A percentile compares a stretch with the other conserved stretches of the same genome.
These are phyloP conservation scores for Syrrhaptes paradoxus DNA, from an alignment of 2,113 vertebrate species.

Conservation along the genomic window DNA sequence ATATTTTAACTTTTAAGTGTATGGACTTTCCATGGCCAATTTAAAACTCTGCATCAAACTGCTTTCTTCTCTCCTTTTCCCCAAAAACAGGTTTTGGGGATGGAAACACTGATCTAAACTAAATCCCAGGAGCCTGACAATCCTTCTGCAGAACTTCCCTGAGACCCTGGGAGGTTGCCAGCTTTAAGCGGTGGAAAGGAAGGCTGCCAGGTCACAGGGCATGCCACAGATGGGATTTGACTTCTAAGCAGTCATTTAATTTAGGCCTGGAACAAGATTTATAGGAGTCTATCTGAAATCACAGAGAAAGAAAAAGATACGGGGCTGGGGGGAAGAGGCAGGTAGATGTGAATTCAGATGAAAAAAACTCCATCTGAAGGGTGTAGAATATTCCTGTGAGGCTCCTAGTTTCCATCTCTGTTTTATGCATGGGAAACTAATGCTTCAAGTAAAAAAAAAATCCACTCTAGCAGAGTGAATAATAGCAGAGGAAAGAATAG, in stretches of 20 bases:
- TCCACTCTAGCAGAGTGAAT: background rate
- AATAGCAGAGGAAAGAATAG: background rate
- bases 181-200: conserved; percentile 27
- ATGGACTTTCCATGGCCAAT: background rate
- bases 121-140: conserved; percentile 55
- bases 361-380: background rate
- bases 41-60: background rate
- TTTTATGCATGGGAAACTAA: background rate
- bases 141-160: conserved; percentile 52
- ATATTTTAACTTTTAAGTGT: background rate
- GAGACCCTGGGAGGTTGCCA: conserved; percentile 26
- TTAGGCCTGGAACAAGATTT: conserved; percentile 54
- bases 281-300: conserved; percentile 16
- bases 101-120: conserved; percentile 54
- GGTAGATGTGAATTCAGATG: conserved; percentile 18
- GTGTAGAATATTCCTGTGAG: background rate
- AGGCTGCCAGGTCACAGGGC: conserved; percentile 59
- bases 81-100: background rate
- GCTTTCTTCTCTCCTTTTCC: background rate
- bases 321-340: background rate
- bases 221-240: conserved; percentile 60
- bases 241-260: conserved; percentile 46
- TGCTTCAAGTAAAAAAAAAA: background rate
- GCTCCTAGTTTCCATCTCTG: background rate
- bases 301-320: conserved; percentile 2